Conservation (phyloP, 2,113 vertebrate genomes). For the Sardina pilchardus region DNA sequence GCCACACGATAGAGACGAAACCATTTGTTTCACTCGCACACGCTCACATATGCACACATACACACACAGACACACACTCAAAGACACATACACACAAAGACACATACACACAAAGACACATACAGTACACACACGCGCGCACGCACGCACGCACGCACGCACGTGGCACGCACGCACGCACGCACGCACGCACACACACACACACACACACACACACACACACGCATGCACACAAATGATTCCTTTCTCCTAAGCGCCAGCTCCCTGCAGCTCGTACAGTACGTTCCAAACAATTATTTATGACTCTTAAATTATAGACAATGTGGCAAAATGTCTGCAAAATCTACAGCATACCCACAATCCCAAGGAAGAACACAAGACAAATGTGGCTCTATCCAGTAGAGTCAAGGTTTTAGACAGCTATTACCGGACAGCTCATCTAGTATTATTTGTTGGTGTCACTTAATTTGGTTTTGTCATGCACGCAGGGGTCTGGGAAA, state of each 20-base stretch:
- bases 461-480: conserved; percentile 1
- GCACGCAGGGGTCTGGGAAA: not conserved
- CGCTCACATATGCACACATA: too few relatives aligned
- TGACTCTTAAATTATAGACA: not conserved
- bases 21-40: not conserved
- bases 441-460: conserved; percentile 10
- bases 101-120: too few relatives aligned
- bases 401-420: not conserved
- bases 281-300: not conserved
- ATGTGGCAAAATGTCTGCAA: not conserved
- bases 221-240: too few relatives aligned
- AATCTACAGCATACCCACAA: not conserved
- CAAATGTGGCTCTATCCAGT: not conserved
- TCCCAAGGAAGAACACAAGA: not conserved
- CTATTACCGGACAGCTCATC: not conserved
- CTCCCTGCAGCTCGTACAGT: not conserved
- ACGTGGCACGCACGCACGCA: too few relatives aligned
- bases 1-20: not conserved
- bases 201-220: too few relatives aligned
- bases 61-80: too few relatives aligned
- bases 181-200: too few relatives aligned
- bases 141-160: too few relatives aligned
- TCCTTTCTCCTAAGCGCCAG: not conserved
- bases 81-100: too few relatives aligned
- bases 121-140: too few relatives aligned